Evolutionary conservation across 1,140 invertebrate genomes (phyloP).

Genomic region (Tribolium madens): DNA sequence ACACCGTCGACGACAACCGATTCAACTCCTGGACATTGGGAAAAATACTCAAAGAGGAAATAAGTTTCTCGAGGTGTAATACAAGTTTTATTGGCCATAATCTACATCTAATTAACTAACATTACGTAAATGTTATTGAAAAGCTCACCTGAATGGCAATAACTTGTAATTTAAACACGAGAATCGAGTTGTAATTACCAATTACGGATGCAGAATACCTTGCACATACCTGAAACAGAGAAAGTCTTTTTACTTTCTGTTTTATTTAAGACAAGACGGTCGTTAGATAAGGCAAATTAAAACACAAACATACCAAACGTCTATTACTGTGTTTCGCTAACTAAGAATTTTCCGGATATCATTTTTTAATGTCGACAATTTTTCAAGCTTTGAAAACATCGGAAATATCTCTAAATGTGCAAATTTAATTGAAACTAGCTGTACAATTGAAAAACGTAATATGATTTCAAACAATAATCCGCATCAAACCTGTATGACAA

Average conservation of each 20-base stretch:
- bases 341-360: background rate
- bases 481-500: background rate
- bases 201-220: background rate
- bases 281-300: background rate
- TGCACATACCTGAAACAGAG: background rate
- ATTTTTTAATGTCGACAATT: no score
- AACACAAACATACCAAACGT: background rate
- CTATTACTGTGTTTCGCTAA: background rate
- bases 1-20: no score
- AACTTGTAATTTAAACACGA: background rate
- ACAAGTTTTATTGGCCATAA: background rate
- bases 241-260: background rate
- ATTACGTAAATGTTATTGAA: background rate
- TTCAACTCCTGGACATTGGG: background rate
- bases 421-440: background rate
- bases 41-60: background rate
- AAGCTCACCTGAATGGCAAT: background rate
- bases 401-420: background rate
- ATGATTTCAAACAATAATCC: background rate
- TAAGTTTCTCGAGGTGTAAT: background rate
- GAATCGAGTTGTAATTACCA: background rate
- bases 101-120: background rate
- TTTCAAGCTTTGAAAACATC: no score
- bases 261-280: background rate
- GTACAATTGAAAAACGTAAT: background rate